These are phyloP conservation scores for Pararge aegeria DNA, from an alignment of 1,140 invertebrate species.

Conservation along the genomic window DNA sequence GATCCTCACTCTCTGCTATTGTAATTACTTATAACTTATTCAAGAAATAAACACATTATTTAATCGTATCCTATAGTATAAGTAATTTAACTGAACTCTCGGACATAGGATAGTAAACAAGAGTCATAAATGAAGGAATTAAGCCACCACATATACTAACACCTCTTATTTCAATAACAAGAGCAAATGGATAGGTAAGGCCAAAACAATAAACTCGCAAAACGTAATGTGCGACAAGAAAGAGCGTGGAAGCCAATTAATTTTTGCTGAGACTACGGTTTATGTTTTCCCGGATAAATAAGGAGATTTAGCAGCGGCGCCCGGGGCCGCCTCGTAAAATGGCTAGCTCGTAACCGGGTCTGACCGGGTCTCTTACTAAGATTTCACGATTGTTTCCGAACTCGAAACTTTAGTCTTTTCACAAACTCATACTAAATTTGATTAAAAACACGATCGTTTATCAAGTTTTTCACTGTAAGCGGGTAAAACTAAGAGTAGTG, in stretches of 20 bases:
- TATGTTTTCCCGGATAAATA: conserved; percentile 76
- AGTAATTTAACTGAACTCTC: neutral
- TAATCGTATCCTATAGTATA: neutral
- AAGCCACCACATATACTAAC: conserved; percentile 24
- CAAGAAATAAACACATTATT: too few relatives aligned
- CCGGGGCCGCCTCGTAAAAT: conserved; percentile 66
- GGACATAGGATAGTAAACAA: conserved; percentile 17
- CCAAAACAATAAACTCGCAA: conserved; percentile 56
- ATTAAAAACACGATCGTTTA: neutral
- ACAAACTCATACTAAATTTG: neutral
- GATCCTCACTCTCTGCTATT: too few relatives aligned
- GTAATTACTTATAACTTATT: neutral
- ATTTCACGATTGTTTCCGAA: conserved; percentile 47
- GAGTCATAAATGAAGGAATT: conserved; percentile 22
- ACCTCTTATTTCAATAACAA: conserved; percentile 41
- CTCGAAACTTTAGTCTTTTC: conserved; percentile 19
- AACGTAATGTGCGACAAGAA: conserved; percentile 66
- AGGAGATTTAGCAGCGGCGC: conserved; percentile 72
- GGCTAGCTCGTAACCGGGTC: conserved; percentile 57
- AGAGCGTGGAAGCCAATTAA: conserved; percentile 72
- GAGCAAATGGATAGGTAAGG: conserved; percentile 41
- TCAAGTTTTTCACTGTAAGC: neutral
- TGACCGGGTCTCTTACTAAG: conserved; percentile 56
- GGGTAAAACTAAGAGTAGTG: neutral
- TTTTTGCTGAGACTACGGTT: conserved; percentile 73